Conservation (phyloP, 2,113 vertebrate species). For the Oreotrochilus melanogaster region DNA sequence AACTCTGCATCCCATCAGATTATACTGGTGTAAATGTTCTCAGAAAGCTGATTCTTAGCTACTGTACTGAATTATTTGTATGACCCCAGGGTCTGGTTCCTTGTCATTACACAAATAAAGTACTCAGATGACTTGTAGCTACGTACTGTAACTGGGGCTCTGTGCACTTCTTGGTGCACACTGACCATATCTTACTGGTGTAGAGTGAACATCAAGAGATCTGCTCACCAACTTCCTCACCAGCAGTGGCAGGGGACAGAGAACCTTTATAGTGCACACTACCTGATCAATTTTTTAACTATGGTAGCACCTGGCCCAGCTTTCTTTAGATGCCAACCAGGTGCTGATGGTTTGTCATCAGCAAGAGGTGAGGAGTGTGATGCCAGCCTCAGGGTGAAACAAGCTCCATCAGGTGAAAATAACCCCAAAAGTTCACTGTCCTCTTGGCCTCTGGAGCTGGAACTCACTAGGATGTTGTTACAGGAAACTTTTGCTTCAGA, state of each 20-base stretch:
- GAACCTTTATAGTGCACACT: background rate
- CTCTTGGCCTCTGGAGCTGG: background rate
- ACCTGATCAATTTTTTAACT: background rate
- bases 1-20: constrained; percentile 39
- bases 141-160: background rate
- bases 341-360: accelerated
- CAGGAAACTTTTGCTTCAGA: background rate
- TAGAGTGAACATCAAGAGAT: background rate
- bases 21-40: constrained; percentile 14
- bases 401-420: background rate
- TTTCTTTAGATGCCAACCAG: background rate
- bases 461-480: background rate
- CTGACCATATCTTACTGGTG: background rate
- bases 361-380: background rate
- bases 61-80: constrained; percentile 20
- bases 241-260: background rate
- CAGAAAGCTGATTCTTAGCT: constrained; percentile 56
- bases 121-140: constrained; percentile 28
- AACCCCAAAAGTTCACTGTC: background rate
- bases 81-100: constrained; percentile 9
- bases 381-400: background rate
- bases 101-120: constrained; percentile 42
- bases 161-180: background rate
- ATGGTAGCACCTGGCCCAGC: background rate
- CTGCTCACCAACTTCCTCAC: background rate